A percentile compares a stretch with the other conserved stretches of the same genome.
Conservation (phyloP, 2,888 invertebrate species). For the Drosophila greeni region DNA sequence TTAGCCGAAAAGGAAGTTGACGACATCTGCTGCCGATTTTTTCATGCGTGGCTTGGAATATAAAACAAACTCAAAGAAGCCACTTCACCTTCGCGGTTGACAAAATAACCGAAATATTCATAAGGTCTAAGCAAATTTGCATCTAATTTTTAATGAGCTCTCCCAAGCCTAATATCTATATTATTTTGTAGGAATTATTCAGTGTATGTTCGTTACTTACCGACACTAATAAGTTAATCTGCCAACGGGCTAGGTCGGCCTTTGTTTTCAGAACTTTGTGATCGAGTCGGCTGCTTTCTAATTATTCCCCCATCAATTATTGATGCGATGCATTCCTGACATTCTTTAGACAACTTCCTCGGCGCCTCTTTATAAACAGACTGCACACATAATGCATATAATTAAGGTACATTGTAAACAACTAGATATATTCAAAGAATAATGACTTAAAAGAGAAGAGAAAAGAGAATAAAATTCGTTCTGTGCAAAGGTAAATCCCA, state of each 20-base stretch:
- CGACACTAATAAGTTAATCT: constrained; percentile 4
- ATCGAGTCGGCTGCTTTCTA: constrained; percentile 26
- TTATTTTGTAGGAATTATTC: constrained; percentile 40
- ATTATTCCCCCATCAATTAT: constrained; percentile 34
- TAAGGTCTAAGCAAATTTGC: constrained; percentile 32
- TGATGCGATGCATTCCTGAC: constrained; percentile 27
- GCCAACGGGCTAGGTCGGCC: not conserved
- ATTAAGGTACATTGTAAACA: not conserved
- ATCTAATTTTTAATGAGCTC: constrained; percentile 57
- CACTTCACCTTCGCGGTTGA: constrained; percentile 69
- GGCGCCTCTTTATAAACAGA: constrained; percentile 23
- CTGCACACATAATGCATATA: constrained; percentile 1
- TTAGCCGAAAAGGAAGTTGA: constrained; percentile 70
- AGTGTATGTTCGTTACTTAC: constrained; percentile 1
- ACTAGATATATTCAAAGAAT: not conserved
- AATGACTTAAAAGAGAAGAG: too few species aligned
- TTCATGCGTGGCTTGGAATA: constrained; percentile 69
- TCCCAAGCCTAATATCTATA: constrained; percentile 61
- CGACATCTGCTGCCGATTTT: constrained; percentile 63
- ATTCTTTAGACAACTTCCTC: constrained; percentile 21
- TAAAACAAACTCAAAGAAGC: constrained; percentile 28
- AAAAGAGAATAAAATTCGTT: not conserved
- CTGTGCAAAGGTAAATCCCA: not conserved
- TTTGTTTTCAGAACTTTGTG: constrained; percentile 7
- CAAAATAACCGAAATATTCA: constrained; percentile 47